Base-by-base conservation (phyloP, 2,888 invertebrate species). In the Napeogenes sylphis region DNA sequence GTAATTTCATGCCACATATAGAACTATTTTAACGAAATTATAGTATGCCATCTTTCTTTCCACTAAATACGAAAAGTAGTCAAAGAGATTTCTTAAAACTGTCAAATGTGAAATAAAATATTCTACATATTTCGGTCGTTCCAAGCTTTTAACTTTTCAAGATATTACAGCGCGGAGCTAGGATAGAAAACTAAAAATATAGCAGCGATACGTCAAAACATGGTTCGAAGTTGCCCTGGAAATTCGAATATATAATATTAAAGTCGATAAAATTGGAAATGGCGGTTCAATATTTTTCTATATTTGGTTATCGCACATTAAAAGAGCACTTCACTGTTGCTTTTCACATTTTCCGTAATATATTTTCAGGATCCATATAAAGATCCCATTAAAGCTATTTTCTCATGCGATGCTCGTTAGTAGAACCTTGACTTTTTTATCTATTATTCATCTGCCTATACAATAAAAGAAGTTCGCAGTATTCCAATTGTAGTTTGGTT, bases 121-220 rank as follows among this genome's bases (percentile, higher is more conserved):
- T 51, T 30, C 51, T 30, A 30, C 30, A 51, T 30, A 51, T 51
- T 51, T 51, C 51, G 21, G 21, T 51, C 51, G 30, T 51, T 30
- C 10, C 46, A 42, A 33, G 47, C 58, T 59, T 62, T 62, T 38
- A 62, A 62, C 46, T 58, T 58, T 59, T 56, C 47, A 62, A 62
- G 57, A 62, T 55, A 53, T 61, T 51, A 61, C 57, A 54, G 21
- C 33, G 53, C 30, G 61, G 13, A 47, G 45, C 46, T 55, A n/a
- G 58, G 55, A 62, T 55, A 62, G 57, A 55, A 42, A n/a, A 30
- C 58, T 55, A 47, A 56, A 62, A 62, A 59, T 62, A 59, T 59
- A 62, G 58, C 55, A 55, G 55, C 58, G 35, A 56, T 58, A 55
- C 47, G 45, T 59, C 55, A 55, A 46, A 62, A 58, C 55, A 47